Evolutionary conservation across 2,888 invertebrate genomes (phyloP), one percentile per base, ranked within the genome.

Genomic region (Apotomis betuletana): DNA sequence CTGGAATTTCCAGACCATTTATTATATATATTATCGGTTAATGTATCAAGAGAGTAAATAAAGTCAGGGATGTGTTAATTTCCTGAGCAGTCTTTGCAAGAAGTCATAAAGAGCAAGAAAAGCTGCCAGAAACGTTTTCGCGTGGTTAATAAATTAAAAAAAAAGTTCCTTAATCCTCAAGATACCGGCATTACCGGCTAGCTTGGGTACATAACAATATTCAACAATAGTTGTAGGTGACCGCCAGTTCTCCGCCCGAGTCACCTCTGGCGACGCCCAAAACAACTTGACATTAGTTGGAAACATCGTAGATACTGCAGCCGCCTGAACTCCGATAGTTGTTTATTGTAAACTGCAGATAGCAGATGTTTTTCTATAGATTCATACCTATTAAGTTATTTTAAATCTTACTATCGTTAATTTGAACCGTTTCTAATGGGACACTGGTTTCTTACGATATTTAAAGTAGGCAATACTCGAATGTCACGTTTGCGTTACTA

Each of bases 211-310:
- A 41, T 13, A 59, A 41, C 41, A 49, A 49, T 49, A 49, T 15
- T 55, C 38, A 55, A 59, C 67, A 60, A 60, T 67, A 67, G 67
- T 59, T 67, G 67, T 60, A 65, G 65, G 65, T 65, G 65, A 65
- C 65, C 55, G 52, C 4, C 36, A 27, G 65, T 55, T 67, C 62
- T 46, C 3, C 27, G 69, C 57, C 57, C 69, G 62, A 13, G 63
- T 61, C 62, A 62, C 63, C 65, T 65, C 55, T 38, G n/a, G 12
- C 36, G 63, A 9, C 54, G 46, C 46, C 65, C 55, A 46, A 65
- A 46, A 65, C 65, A 46, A 65, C 65, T 55, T 65, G 65, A 65
- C 41, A 64, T n/a, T 44, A n/a, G 49, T 65, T 46, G 65, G 55
- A 36, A 54, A 46, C 59, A 4, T 49, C 6, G 49, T 51, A 51